Conservation (phyloP, 2,888 invertebrate genomes). For the Lithosia quadra region DNA sequence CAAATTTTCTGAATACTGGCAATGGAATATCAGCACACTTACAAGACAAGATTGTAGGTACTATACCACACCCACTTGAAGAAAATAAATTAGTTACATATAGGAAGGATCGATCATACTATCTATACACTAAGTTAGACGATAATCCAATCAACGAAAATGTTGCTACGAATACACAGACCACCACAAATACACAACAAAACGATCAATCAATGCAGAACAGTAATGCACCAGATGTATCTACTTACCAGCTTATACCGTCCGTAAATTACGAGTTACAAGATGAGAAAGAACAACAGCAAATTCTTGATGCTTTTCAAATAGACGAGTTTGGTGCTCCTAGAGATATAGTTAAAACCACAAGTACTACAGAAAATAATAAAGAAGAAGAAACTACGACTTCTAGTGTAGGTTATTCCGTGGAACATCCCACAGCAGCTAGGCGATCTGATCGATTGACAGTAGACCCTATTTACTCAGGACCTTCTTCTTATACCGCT, state of each 20-base stretch:
- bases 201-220: slow-evolving; percentile 45
- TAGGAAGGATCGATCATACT: slow-evolving; percentile 79
- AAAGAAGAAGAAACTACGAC: slow-evolving; percentile 56
- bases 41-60: slow-evolving; percentile 77
- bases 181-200: slow-evolving; percentile 37
- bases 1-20: slow-evolving; percentile 63
- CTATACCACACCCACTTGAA: slow-evolving; percentile 76
- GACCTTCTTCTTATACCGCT: slow-evolving; percentile 80
- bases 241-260: slow-evolving; percentile 73
- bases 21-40: slow-evolving; percentile 78
- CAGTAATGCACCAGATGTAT: slow-evolving; percentile 54
- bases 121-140: slow-evolving; percentile 72
- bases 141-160: slow-evolving; percentile 53
- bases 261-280: slow-evolving; percentile 75
- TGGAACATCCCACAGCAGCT: slow-evolving; percentile 62
- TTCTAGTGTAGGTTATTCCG: slow-evolving; percentile 65
- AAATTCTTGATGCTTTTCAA: slow-evolving; percentile 69
- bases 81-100: slow-evolving; percentile 76
- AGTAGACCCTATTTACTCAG: slow-evolving; percentile 67
- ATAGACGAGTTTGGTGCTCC: slow-evolving; percentile 72
- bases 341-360: slow-evolving; percentile 50
- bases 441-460: slow-evolving; percentile 56
- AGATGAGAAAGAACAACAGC: slow-evolving; percentile 73
- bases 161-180: slow-evolving; percentile 42
- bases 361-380: slow-evolving; percentile 50